Evolutionary conservation across 2,888 invertebrate species (phyloP), one percentile per base, ranked within the genome.

Genomic region (Electrophaes corylata): DNA sequence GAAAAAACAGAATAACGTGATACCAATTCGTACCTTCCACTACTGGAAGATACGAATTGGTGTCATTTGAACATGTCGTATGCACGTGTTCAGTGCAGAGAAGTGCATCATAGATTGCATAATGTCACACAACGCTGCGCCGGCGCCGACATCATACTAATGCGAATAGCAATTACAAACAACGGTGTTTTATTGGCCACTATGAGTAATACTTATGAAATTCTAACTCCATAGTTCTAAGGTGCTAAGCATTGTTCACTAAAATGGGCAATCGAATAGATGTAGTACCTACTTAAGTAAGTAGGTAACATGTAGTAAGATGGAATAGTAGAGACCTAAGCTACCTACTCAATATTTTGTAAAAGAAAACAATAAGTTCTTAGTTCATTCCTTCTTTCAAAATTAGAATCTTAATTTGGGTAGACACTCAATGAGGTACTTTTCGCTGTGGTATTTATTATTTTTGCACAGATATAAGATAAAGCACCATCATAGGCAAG

Each of bases 81-180:
- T 39, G 16, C 45, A 54, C 45, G 50, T 54, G 40, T 16, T 10
- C 18, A 29, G 4, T 49, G 40, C 50, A 37, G 19, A 23, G 49
- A 4, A 57, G 52, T 54, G 49, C 47, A 45, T 60, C 58, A 49
- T 35, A 43, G 47, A 31, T 66, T 64, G 57, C 65, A 62, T 64
- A 66, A 64, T 62, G 65, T 62, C 57, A 65, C 60, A 60, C 60
- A 53, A 65, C 63, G 53, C 44, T 61, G 64, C 57, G 46, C 47
- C 49, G 46, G 35, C 63, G 54, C 35, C 50, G 46, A 46, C 57
- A 49, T 51, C 53, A 41, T 46, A 12, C 44, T 47, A 56, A 48
- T 47, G 44, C 12, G 20, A 14, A 26, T 26, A 12, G 12, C 20
- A 47, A 52, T 52, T 20, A 46, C 8, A 57, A 57, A 57, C 50